Evolutionary conservation across 2,113 vertebrate genomes (phyloP).

Genomic region (Brienomyrus brachyistius): DNA sequence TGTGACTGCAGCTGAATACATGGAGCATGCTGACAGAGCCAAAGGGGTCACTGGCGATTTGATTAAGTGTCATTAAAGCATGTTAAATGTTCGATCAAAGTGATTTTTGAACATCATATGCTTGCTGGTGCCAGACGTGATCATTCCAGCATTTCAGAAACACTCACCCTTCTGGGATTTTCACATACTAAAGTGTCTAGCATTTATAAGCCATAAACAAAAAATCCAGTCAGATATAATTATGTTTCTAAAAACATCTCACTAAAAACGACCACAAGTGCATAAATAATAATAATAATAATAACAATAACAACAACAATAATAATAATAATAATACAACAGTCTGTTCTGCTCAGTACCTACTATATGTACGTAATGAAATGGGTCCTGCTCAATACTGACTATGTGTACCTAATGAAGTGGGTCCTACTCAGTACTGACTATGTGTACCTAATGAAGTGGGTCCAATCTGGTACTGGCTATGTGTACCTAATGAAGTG

Average conservation of each 20-base stretch:
- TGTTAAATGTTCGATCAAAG: neutral
- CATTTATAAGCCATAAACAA: neutral
- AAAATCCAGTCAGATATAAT: neutral
- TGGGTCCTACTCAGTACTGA: neutral
- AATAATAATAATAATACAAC: neutral
- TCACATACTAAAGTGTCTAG: neutral
- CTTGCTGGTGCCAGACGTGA: neutral
- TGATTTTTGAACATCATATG: neutral
- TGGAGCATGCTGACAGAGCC: neutral
- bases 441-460: neutral
- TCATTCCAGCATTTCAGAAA: neutral
- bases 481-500: too few species aligned
- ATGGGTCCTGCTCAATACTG: neutral
- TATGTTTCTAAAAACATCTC: neutral
- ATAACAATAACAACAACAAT: neutral
- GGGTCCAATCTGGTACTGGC: neutral
- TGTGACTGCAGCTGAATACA: neutral
- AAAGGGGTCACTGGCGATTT: neutral
- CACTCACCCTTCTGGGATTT: neutral
- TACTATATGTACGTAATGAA: neutral
- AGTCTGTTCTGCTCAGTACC: neutral
- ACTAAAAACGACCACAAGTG: neutral
- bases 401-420: neutral
- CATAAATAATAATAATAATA: neutral
- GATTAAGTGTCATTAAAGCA: too few species aligned